Base-by-base conservation (phyloP, 2,888 invertebrate genomes). In the Epinotia nisella region DNA sequence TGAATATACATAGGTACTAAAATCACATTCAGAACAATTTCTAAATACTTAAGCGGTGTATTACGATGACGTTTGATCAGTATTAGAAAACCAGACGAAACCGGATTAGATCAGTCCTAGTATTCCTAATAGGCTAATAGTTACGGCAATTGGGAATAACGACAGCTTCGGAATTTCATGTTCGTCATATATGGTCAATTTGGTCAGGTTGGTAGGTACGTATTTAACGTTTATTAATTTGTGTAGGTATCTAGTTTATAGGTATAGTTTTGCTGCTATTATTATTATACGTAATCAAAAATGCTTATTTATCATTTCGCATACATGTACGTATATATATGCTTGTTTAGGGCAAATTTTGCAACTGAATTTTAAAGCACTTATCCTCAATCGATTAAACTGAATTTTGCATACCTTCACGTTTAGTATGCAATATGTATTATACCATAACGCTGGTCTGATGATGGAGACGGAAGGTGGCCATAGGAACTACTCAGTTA, bases 61-160 rank as follows among this genome's bases (percentile, higher is more conserved):
- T 55, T 66, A 56, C 55, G 15, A 21, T 39, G 9, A 41, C 41
- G 4, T 39, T 56, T n/a, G 45, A 59, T 51, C 35, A 53, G 59
- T 17, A 58, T 35, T 35, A 10, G 56, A 21, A 58, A 61, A 68
- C 58, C 39, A 29, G 68, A 39, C 24, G 13, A 4, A 68, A 41
- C 72, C 39, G 19, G 62, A 49, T 58, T 45, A 58, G 55, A 21
- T 53, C 68, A 58, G 51, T 58, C 58, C 19, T 15, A 73, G 62
- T 58, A 68, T 60, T 59, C 69, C 69, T 53, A 69, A 69, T 69
- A 39, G 58, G 17, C 56, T 41, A n/a, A n/a, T n/a, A 21, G 86
- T 87, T 84, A 81, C 79, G 80, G 73, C 85, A 88, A 89, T 88
- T 87, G 85, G 78, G 70, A 77, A 49, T 70, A 71, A 75, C 70